Conservation (phyloP, 2,113 vertebrate genomes). For the Pelecanus crispus region DNA sequence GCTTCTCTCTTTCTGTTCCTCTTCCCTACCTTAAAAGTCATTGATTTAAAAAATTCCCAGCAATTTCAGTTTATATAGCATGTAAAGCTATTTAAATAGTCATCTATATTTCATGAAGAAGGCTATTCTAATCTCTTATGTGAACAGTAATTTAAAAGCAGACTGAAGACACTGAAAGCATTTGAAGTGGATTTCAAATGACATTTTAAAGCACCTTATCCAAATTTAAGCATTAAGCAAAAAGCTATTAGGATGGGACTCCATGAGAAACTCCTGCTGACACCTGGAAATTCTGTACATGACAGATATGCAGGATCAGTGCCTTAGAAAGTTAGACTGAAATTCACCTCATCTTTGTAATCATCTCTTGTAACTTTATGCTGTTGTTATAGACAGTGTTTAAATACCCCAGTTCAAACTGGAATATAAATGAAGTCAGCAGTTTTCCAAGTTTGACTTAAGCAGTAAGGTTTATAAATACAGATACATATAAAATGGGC, state of each 20-base stretch:
- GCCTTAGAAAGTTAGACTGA: not conserved
- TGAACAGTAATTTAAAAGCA: conserved; percentile 21
- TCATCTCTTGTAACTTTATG: not conserved
- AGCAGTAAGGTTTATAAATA: not conserved
- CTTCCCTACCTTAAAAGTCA: conserved; percentile 3
- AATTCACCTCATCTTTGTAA: not conserved
- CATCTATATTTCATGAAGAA: not conserved
- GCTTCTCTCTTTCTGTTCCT: conserved; percentile 73
- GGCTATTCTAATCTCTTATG: conserved; percentile 17
- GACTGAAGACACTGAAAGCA: not conserved
- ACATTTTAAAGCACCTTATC: not conserved
- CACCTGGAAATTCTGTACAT: not conserved
- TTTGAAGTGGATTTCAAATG: not conserved
- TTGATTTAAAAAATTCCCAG: conserved; percentile 12
- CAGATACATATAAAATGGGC: not conserved
- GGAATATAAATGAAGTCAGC: not conserved
- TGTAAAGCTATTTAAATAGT: not conserved
- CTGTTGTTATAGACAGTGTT: not conserved
- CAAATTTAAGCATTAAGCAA: not conserved
- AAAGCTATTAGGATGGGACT: not conserved
- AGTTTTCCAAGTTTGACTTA: not conserved
- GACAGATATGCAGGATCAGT: not conserved
- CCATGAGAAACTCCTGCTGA: not conserved
- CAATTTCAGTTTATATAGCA: not conserved
- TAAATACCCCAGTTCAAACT: not conserved